Evolutionary conservation across 2,888 invertebrate genomes (phyloP), one percentile per base, ranked within the genome.

Genomic region (Drosophila helvetica): DNA sequence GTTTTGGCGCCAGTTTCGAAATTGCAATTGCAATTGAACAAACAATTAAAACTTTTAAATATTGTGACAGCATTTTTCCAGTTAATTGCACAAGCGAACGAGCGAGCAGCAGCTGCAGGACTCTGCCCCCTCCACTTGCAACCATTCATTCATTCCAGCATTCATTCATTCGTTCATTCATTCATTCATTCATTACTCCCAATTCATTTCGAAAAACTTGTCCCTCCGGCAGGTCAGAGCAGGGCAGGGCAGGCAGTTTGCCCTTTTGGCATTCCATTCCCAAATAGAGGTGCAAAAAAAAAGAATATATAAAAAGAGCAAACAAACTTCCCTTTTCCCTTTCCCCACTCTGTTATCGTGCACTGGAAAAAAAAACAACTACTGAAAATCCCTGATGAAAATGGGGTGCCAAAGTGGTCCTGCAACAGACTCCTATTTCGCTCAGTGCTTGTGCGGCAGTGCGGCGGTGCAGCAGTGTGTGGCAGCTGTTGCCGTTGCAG

Each of bases 41-140:
- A 84, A 87, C 86, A 84, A 88, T 82, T 87, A 86, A 88, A 82
- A 88, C 62, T 84, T 88, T 82, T 72, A 78, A 85, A 85, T 85
- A 81, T 85, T 85, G 85, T 81, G 86, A 81, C 81, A 85, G 82
- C 86, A 70, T 77, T 81, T 81, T 85, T 65, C 79, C 86, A 81
- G 81, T 81, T 85, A 81, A 81, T 81, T 81, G 82, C 79, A 69
- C 79, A 70, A 25, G 67, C 68, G 57, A 38, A 3, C 33, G 59
- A 64, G 69, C 58, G 64, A 51, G 50, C 58, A 67, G 58, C 67
- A 57, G 58, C 57, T 65, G 57, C 50, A 55, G 12, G 42, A 17
- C 25, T 22, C 18, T 22, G 15, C 25, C 12, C 9, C 33, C 1
- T 9, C 33, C 9, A 17, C 7, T 2, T 22, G 25, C 46, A 15